These are phyloP conservation scores for Leptura quadrifasciata DNA, from an alignment of 2,888 invertebrate species.

Conservation along the genomic window DNA sequence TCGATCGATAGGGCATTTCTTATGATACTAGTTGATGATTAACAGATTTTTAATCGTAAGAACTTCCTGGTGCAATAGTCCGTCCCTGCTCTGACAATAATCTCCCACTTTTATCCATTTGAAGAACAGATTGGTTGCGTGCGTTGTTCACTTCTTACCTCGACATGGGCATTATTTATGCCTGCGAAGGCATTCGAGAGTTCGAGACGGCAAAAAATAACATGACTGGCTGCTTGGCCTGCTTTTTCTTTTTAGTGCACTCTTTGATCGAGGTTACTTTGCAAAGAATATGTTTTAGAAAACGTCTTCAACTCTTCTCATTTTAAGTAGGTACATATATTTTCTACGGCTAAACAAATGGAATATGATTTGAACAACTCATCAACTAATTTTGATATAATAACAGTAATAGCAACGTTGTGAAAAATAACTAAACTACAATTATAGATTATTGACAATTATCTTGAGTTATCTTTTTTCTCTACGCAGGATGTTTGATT, in stretches of 20 bases:
- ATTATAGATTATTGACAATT: too few relatives aligned
- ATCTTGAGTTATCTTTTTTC: too few relatives aligned
- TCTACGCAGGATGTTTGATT: too few relatives aligned
- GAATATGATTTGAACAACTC: too few relatives aligned
- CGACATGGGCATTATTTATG: slow-evolving; percentile 42
- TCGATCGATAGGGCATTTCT: too few relatives aligned
- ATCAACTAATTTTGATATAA: too few relatives aligned
- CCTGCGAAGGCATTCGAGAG: slow-evolving; percentile 41
- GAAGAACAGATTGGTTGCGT: slow-evolving; percentile 40
- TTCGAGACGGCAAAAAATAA: slow-evolving; percentile 45
- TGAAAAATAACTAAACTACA: too few relatives aligned
- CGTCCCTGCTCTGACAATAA: slow-evolving; percentile 30
- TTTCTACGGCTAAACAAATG: too few relatives aligned
- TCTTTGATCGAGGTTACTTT: slow-evolving; percentile 41
- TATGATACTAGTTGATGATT: too few relatives aligned
- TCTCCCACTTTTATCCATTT: slow-evolving; percentile 42
- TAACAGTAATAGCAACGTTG: too few relatives aligned
- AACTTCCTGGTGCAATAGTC: not conserved
- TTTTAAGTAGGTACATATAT: not conserved
- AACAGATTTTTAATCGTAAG: too few relatives aligned
- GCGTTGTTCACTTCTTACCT: slow-evolving; percentile 40
- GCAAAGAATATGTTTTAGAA: slow-evolving; percentile 17
- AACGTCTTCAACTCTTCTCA: slow-evolving; percentile 22
- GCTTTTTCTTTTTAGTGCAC: slow-evolving; percentile 45
- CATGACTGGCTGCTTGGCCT: slow-evolving; percentile 37